Evolutionary conservation across 2,113 vertebrate genomes (phyloP).

Genomic region (Anolis sagrei): DNA sequence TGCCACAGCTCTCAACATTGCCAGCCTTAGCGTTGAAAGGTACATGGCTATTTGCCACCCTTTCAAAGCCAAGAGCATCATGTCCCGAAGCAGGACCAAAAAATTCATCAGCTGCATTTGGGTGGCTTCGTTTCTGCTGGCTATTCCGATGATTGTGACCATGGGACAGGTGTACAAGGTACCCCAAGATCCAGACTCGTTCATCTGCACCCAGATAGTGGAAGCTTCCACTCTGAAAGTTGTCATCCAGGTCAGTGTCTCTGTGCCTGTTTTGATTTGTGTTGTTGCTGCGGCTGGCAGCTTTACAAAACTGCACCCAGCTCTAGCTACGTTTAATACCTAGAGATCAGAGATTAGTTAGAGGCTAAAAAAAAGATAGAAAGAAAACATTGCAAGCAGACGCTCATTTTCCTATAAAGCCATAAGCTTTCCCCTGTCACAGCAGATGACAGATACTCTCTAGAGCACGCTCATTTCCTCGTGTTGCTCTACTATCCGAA

Average conservation of each 20-base stretch:
- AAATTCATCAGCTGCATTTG: conserved; percentile 94
- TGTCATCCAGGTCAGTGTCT: conserved; percentile 88
- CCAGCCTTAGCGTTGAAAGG: conserved; percentile 93
- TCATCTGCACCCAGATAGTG: conserved; percentile 87
- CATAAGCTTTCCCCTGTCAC: conserved; percentile 16
- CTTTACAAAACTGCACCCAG: not conserved
- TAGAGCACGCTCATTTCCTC: not conserved
- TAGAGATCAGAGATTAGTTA: not conserved
- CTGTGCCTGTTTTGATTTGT: not conserved
- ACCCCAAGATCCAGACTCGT: conserved; percentile 62
- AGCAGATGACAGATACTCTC: conserved; percentile 11
- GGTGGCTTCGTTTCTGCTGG: conserved; percentile 88
- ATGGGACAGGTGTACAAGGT: conserved; percentile 86
- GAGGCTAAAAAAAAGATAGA: not conserved
- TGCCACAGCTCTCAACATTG: conserved; percentile 93
- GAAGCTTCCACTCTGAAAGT: conserved; percentile 81
- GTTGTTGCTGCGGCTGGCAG: not conserved
- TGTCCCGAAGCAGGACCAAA: conserved; percentile 96
- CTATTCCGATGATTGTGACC: conserved; percentile 90
- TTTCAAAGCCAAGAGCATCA: conserved; percentile 96
- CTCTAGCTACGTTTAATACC: not conserved
- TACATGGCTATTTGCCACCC: conserved; percentile 98
- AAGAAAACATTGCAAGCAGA: conserved; percentile 16
- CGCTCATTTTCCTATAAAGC: conserved; percentile 2
- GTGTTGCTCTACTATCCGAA: not conserved